Percentiles rank a stretch among this genome's conserved stretches.
phyloP scores from a whole-genome alignment of 2,797 vertebrate species.

The Chelidonichthys spinosus region DNA sequence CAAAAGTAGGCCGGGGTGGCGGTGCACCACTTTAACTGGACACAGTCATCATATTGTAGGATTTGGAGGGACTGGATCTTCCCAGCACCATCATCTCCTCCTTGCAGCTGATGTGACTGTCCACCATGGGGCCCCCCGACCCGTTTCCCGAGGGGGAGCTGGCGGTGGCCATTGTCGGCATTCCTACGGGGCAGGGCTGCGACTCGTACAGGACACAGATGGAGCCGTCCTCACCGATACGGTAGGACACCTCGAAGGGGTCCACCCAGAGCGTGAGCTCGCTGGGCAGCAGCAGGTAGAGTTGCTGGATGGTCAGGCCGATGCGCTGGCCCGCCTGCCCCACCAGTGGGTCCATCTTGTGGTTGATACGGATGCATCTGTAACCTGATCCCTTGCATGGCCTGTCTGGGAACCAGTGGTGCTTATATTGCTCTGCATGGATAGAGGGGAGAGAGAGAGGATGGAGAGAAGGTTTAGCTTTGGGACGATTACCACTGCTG shows the following conservation, averaged over 20 bases:
- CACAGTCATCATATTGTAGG: constrained; percentile 99
- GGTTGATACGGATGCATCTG: constrained; percentile 98
- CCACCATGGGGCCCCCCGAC: constrained; percentile 89
- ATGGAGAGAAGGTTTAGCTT: constrained; percentile 27
- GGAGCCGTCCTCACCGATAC: constrained; percentile 95
- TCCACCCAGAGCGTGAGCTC: constrained; percentile 99
- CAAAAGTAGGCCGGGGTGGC: constrained; percentile 59
- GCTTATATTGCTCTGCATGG: constrained; percentile 94
- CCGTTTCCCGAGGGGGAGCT: constrained; percentile 73
- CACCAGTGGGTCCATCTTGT: constrained; percentile 98
- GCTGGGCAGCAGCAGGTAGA: constrained; percentile 94
- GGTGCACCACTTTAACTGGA: constrained; percentile 88
- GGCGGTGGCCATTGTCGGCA: constrained; percentile 47
- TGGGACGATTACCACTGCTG: not conserved
- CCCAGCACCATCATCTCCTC: constrained; percentile 95
- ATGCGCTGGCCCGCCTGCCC: constrained; percentile 94
- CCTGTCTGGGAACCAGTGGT: constrained; percentile 98
- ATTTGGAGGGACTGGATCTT: constrained; percentile 95
- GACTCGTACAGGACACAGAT: constrained; percentile 98
- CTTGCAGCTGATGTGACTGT: constrained; percentile 99
- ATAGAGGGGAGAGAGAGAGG: constrained; percentile 8
- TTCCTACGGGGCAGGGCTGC: constrained; percentile 80
- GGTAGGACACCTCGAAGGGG: constrained; percentile 97
- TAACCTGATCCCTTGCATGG: constrained; percentile 95
- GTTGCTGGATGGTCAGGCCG: constrained; percentile 95